Evolutionary conservation across 2,113 vertebrate genomes (phyloP), one percentile per base, ranked within the genome.

Genomic region (Burhinus oedicnemus): DNA sequence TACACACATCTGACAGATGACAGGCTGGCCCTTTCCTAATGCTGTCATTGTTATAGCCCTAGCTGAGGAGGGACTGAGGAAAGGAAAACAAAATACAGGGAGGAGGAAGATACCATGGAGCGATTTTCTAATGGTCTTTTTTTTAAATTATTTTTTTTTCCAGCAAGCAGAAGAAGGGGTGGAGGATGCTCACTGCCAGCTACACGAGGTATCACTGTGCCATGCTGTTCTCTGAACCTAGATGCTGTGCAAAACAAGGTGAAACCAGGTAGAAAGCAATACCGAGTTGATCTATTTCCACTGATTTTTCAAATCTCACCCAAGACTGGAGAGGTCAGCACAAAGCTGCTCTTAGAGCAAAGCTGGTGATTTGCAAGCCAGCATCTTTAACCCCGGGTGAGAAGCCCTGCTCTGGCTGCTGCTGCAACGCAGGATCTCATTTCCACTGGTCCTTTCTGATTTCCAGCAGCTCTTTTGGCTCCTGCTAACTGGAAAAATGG

Each of bases 191-290:
- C 6, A 3, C 49, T 26, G 26, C 51, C 61, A 57, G 12, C 52
- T 45, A 32, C 18, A 19, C 0, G 0, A 84, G 40, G 45, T 66
- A 49, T 38, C 1, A 4, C 42, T 13, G 3, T 52, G 40, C 34
- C 57, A 40, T 65, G 58, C 16, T 75, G 60, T 40, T 27, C 65
- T 49, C 64, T 55, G 57, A 65, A 64, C 9, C 23, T 5, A 12
- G 15, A 26, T 66, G 65, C 47, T 11, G 1, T 2, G 4, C 34
- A 58, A 85, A 83, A 27, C 1, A 30, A 68, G 30, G 61, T 68
- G 47, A 54, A 91, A 68, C 14, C 22, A 8, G 38, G 44, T 5
- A 26, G 55, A 72, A 87, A 68, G 25, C 54, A 68, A 36, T 18
- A 38, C 22, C 12, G 10, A 83, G 55, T 45, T 89, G 51, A 54